Evolutionary conservation across 1,140 invertebrate species (phyloP).

Genomic region (Lysiphlebus fabarum): DNA sequence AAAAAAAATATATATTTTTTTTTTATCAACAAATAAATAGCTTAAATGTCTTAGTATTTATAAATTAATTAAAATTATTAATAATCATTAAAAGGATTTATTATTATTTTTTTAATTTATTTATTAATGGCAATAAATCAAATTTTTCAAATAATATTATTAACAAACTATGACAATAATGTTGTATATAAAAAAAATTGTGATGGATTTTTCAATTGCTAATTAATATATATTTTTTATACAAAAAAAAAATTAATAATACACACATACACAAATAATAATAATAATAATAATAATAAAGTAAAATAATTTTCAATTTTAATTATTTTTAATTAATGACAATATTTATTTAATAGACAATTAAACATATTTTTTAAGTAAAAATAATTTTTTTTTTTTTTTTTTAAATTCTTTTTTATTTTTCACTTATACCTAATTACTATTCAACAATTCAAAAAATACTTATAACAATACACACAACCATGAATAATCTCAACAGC

Average conservation of each 20-base stretch:
- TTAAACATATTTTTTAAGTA: slow-evolving; percentile 10
- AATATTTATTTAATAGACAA: background rate
- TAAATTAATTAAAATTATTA: background rate
- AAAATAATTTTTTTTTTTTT: slow-evolving; percentile 8
- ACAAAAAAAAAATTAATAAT: background rate
- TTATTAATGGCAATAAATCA: too few species aligned
- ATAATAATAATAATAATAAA: background rate
- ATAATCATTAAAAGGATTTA: background rate
- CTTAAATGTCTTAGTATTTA: slow-evolving; percentile 29
- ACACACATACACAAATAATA: background rate
- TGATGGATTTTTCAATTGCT: background rate
- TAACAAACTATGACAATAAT: too few species aligned
- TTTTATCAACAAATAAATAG: too few species aligned
- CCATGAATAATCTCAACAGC: slow-evolving; percentile 58
- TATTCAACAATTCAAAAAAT: slow-evolving; percentile 55
- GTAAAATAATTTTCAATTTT: background rate
- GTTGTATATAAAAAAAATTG: background rate
- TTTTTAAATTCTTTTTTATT: too few species aligned
- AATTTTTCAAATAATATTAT: too few species aligned
- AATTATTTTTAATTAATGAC: background rate
- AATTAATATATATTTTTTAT: background rate
- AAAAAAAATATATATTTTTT: too few species aligned
- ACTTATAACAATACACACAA: slow-evolving; percentile 56
- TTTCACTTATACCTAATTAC: slow-evolving; percentile 34
- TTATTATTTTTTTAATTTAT: background rate